Conservation (phyloP, 2,888 invertebrate species). For the Anticlea derivata region DNA sequence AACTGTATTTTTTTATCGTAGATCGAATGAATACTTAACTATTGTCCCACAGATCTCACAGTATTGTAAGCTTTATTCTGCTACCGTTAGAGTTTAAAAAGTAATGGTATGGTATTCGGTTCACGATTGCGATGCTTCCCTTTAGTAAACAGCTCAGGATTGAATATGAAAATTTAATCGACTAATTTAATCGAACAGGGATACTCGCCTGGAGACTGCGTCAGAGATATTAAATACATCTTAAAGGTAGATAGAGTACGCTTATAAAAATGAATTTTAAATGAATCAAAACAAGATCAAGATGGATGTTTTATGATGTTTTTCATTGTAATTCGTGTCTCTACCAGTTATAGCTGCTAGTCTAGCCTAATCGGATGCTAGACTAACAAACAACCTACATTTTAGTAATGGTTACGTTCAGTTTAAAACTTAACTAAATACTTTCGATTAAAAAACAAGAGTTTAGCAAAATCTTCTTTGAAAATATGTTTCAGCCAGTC, state of each 20-base stretch:
- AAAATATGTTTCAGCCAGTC: too few relatives aligned
- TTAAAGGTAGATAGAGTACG: conserved; percentile 36
- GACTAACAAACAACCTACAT: too few relatives aligned
- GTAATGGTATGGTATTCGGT: conserved; percentile 29
- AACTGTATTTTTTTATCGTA: conserved; percentile 53
- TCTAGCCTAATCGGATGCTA: too few relatives aligned
- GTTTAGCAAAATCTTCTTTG: too few relatives aligned
- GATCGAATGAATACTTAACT: conserved; percentile 55
- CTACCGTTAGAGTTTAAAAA: conserved; percentile 35
- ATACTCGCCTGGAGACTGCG: conserved; percentile 52
- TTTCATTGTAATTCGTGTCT: too few relatives aligned
- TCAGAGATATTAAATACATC: conserved; percentile 58
- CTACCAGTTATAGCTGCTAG: too few relatives aligned
- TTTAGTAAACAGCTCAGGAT: conserved; percentile 88
- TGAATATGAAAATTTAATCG: conserved; percentile 92
- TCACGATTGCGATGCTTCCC: conserved; percentile 67
- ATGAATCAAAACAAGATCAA: conserved; percentile 10
- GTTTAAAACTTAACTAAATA: too few relatives aligned
- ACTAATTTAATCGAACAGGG: conserved; percentile 86
- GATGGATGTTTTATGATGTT: conserved; percentile 6
- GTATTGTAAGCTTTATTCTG: conserved; percentile 30
- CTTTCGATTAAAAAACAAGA: too few relatives aligned
- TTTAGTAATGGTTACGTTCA: too few relatives aligned
- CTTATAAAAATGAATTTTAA: conserved; percentile 32
- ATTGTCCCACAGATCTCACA: conserved; percentile 16